These are phyloP conservation scores for Spheniscus mendiculus DNA, from an alignment of 2,113 vertebrate genomes.

Conservation along the genomic window DNA sequence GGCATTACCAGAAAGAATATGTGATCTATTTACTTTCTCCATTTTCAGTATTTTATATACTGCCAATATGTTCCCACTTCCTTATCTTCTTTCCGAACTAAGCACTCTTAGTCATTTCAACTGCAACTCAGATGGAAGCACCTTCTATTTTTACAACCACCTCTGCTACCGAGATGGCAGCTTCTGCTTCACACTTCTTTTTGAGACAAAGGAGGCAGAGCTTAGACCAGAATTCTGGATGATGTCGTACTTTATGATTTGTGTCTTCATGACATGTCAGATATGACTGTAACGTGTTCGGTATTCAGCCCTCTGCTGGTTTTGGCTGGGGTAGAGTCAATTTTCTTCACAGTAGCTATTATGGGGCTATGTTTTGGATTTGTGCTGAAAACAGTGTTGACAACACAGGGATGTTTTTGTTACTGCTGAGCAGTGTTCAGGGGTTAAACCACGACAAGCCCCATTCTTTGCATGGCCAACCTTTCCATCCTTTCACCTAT, in stretches of 20 bases:
- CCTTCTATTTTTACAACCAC: conserved; percentile 12
- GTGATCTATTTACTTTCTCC: neutral
- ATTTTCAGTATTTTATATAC: neutral
- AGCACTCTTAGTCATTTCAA: neutral
- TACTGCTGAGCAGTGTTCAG: no score
- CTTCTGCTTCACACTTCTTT: neutral
- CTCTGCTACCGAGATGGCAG: neutral
- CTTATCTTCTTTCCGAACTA: neutral
- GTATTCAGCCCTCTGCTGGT: neutral
- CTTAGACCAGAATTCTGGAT: neutral
- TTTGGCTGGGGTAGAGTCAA: no score
- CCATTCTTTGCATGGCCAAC: neutral
- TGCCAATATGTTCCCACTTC: neutral
- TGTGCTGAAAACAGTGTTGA: no score
- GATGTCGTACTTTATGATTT: neutral
- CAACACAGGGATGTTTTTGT: no score
- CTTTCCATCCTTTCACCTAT: neutral
- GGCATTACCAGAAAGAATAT: neutral
- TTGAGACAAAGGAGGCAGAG: neutral
- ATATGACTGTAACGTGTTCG: neutral
- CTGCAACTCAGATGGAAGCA: neutral
- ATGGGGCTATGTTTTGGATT: no score
- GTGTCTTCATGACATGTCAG: neutral
- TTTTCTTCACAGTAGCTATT: no score
- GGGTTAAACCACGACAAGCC: neutral